Evolutionary conservation across 2,113 vertebrate species (phyloP).

Genomic region (Cyanistes caeruleus): DNA sequence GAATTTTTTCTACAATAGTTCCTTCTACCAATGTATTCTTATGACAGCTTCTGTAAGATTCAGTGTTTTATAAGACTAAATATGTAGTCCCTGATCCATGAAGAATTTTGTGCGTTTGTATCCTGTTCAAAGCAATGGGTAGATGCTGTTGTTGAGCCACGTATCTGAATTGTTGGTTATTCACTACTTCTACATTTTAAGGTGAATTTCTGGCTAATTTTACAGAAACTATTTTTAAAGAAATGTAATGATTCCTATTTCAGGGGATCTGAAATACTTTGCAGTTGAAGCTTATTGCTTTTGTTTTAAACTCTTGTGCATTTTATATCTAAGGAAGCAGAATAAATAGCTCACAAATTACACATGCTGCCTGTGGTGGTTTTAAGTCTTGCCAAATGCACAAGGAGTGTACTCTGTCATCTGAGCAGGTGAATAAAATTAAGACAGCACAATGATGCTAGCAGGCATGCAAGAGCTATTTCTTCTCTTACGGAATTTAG

Average conservation of each 20-base stretch:
- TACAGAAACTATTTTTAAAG: neutral
- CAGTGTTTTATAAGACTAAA: neutral
- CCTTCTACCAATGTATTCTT: neutral
- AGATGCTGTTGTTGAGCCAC: neutral
- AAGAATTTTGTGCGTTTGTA: neutral
- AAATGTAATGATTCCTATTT: neutral
- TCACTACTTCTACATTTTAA: neutral
- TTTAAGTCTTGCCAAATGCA: neutral
- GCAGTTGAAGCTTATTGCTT: neutral
- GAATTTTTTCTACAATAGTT: neutral
- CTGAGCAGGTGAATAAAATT: neutral
- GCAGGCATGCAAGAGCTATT: neutral
- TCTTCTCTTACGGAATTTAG: neutral
- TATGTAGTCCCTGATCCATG: neutral
- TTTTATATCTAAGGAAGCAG: neutral
- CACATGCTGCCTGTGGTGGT: neutral
- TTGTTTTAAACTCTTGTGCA: neutral
- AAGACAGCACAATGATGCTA: neutral
- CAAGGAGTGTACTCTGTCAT: neutral
- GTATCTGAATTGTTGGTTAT: neutral
- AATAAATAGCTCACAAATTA: neutral
- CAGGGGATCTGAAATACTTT: neutral
- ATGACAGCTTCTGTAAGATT: neutral
- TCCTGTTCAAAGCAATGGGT: neutral
- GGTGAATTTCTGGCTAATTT: neutral